Conservation (phyloP, 92 coral and sea anemone genomes). For the Siderastrea radians region DNA sequence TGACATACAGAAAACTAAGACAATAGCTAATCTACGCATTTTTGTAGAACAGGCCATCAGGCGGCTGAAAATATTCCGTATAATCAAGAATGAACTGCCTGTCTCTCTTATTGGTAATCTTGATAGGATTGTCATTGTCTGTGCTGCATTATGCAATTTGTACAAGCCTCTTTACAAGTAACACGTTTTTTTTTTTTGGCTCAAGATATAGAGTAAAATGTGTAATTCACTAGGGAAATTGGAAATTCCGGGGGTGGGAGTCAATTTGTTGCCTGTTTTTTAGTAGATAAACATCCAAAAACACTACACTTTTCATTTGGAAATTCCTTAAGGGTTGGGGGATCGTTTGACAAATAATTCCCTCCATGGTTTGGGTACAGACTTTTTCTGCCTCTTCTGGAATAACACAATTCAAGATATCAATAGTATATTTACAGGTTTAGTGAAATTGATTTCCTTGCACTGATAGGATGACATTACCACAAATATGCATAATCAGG, state of each 20-base stretch:
- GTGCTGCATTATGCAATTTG: constrained; percentile 74
- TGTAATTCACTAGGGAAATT: no score
- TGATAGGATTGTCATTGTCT: no score
- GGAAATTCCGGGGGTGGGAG: not conserved
- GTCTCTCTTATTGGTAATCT: no score
- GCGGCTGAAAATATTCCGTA: constrained; percentile 66
- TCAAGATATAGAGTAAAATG: no score
- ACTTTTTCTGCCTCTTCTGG: constrained; percentile 24
- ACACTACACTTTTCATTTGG: not conserved
- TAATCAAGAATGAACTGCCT: no score
- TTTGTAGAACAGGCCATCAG: constrained; percentile 81
- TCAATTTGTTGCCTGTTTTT: constrained; percentile 9
- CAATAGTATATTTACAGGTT: constrained; percentile 23
- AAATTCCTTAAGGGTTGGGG: constrained; percentile 10
- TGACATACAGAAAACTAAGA: constrained; percentile 45
- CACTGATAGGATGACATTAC: constrained; percentile 36
- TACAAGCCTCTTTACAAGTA: constrained; percentile 60
- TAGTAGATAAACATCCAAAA: constrained; percentile 22
- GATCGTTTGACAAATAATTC: not conserved
- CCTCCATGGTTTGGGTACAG: constrained; percentile 22
- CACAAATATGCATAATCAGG: constrained; percentile 34
- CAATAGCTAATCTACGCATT: constrained; percentile 60
- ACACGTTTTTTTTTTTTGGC: not conserved
- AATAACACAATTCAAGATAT: constrained; percentile 32
- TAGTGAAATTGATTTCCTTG: constrained; percentile 38